Percentiles rank a stretch among this genome's conserved stretches.
Evolutionary conservation across 2,113 vertebrate species (phyloP).

Genomic region (Falcunculus frontatus): DNA sequence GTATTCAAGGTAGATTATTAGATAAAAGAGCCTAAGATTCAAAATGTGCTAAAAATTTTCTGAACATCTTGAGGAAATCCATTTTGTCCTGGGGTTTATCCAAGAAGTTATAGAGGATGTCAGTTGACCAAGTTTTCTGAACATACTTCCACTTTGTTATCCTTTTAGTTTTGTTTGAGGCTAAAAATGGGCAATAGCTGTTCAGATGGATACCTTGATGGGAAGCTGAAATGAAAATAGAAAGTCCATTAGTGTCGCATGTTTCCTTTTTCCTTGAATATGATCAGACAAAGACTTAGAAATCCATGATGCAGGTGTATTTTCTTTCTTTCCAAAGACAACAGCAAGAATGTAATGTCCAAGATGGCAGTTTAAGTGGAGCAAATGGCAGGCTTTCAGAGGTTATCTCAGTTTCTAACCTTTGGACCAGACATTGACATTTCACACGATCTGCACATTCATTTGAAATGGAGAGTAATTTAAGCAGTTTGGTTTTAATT

Average conservation of each 20-base stretch:
- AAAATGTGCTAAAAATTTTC: background rate
- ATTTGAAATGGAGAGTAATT: background rate
- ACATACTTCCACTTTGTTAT: background rate
- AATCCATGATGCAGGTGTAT: background rate
- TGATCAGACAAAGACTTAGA: background rate
- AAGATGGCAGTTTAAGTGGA: background rate
- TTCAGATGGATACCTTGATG: background rate
- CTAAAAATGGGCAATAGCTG: background rate
- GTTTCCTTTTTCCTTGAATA: background rate
- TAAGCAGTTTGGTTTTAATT: background rate
- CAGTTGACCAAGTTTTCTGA: background rate
- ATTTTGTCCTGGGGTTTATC: background rate
- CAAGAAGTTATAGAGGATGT: background rate
- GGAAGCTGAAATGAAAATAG: background rate
- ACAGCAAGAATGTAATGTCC: background rate
- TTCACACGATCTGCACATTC: background rate
- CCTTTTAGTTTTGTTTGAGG: background rate
- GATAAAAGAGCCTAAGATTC: background rate
- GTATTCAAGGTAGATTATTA: background rate
- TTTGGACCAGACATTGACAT: background rate
- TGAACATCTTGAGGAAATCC: background rate
- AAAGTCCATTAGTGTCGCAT: background rate
- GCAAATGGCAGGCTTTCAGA: background rate
- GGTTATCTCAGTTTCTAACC: background rate
- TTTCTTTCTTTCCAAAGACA: background rate